A percentile compares a stretch with the other conserved stretches of the same genome.
Conservation (phyloP, 2,113 vertebrate genomes). For the Sceloporus tristichus region DNA sequence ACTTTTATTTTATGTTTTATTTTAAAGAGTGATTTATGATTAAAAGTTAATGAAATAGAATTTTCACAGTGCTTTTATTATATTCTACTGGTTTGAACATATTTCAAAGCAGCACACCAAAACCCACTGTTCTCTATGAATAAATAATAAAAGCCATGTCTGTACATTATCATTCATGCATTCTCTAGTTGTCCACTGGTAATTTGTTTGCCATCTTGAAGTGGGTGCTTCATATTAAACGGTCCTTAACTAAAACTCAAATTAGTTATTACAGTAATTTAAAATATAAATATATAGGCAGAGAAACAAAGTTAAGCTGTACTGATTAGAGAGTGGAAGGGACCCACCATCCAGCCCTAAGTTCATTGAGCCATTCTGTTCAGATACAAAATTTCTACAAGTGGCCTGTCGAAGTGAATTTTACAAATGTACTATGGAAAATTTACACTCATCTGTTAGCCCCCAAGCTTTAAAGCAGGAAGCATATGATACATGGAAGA, state of each 20-base stretch:
- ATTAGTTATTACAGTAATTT: conserved; percentile 61
- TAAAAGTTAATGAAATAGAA: conserved; percentile 95
- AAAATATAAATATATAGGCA: conserved; percentile 37
- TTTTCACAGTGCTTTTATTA: conserved; percentile 92
- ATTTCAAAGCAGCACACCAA: conserved; percentile 93
- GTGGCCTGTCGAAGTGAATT: conserved; percentile 22
- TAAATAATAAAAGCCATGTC: conserved; percentile 91
- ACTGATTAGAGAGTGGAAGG: background rate
- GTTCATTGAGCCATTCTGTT: background rate
- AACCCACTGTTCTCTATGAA: conserved; percentile 95
- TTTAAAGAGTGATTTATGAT: conserved; percentile 93
- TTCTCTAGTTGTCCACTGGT: conserved; percentile 86
- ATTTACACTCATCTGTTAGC: conserved; percentile 20
- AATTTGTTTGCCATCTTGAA: conserved; percentile 73
- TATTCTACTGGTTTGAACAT: conserved; percentile 92
- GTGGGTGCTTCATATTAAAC: conserved; percentile 71
- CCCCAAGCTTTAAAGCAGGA: background rate
- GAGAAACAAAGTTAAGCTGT: background rate
- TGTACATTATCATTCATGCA: conserved; percentile 88
- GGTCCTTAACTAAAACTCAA: conserved; percentile 68
- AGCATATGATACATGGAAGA: background rate
- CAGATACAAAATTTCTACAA: conserved; percentile 40
- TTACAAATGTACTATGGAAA: conserved; percentile 11
- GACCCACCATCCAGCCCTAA: background rate
- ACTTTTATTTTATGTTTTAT: conserved; percentile 92